Base-by-base conservation (phyloP, 2,797 vertebrate genomes). In the Sebastes paucispinis region DNA sequence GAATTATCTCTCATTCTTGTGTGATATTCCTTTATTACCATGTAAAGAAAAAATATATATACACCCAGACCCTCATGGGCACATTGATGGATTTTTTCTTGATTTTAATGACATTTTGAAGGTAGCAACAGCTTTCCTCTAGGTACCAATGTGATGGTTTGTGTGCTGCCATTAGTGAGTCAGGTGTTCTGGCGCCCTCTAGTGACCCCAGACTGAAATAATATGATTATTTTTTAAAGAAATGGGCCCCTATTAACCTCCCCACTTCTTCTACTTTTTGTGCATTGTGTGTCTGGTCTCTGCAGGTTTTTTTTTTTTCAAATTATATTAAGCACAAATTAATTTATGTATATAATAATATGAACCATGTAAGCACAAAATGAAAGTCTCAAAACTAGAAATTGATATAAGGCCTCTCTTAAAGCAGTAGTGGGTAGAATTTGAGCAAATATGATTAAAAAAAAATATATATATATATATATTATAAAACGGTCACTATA, bases 121-220 rank as follows among this genome's bases (percentile, higher is more conserved):
- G 5, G n/a, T 10, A 52, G 29, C 57, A 32, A 78, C 32, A 43
- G 59, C 58, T 75, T 84, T 84, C 11, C 8, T 58, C 1, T 1
- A 22, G n/a, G 13, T 25, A 57, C 16, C 47, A 36, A 8, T 68
- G 31, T 58, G 43, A 79, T 72, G 64, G 62, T 57, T 79, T 64
- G 12, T 50, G 60, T 25, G 68, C 29, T 20, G 58, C 11, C 8
- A 31, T 24, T 8, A 31, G 25, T n/a, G 4, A 47, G 12, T 43
- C 18, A 34, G 25, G 3, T 29, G 18, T 1, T 74, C 73, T 90
- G 73, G 77, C 73, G 86, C 82, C 89, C 77, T 79, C 93, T 87
- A 64, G 83, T 74, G 93, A 0, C 20, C 2, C 0, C 2, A 29
- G 3, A 43, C 5, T 13, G 25, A 69, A 77, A 39, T 32, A 47